A percentile compares a stretch with the other conserved stretches of the same genome.
phyloP scores from a whole-genome alignment of 1,140 invertebrate genomes.

The Trichonephila inaurata region DNA sequence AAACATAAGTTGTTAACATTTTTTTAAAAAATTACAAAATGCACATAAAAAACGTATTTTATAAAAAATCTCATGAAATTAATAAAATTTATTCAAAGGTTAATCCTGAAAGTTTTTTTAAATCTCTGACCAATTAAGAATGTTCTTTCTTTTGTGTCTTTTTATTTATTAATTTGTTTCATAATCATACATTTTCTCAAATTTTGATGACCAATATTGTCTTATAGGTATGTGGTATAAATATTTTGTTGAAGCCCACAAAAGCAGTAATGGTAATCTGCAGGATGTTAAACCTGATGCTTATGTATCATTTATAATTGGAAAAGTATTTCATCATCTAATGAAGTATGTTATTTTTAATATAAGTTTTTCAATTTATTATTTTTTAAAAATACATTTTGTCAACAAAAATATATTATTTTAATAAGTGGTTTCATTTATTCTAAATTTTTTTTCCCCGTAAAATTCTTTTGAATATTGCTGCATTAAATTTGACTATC shows the following conservation, averaged over 20 bases:
- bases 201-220: not conserved
- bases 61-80: too few species aligned
- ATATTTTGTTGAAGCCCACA: conserved; percentile 53
- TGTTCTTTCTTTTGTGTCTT: not conserved
- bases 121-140: not conserved
- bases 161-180: not conserved
- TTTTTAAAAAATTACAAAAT: too few species aligned
- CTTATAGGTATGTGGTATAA: conserved; percentile 67
- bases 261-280: conserved; percentile 52
- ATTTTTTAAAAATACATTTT: too few species aligned
- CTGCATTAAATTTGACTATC: too few species aligned
- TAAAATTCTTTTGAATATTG: too few species aligned
- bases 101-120: not conserved
- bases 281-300: conserved; percentile 56
- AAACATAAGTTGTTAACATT: too few species aligned
- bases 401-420: too few species aligned
- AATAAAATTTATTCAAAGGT: not conserved
- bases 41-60: too few species aligned
- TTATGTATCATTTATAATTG: conserved; percentile 50
- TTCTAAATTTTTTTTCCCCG: too few species aligned
- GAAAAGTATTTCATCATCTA: conserved; percentile 67
- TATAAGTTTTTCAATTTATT: too few species aligned
- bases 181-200: too few species aligned
- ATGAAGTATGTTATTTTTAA: conserved; percentile 56
- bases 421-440: too few species aligned